phyloP scores from a whole-genome alignment of 2,113 vertebrate genomes.

The Brachypteracias leptosomus region DNA sequence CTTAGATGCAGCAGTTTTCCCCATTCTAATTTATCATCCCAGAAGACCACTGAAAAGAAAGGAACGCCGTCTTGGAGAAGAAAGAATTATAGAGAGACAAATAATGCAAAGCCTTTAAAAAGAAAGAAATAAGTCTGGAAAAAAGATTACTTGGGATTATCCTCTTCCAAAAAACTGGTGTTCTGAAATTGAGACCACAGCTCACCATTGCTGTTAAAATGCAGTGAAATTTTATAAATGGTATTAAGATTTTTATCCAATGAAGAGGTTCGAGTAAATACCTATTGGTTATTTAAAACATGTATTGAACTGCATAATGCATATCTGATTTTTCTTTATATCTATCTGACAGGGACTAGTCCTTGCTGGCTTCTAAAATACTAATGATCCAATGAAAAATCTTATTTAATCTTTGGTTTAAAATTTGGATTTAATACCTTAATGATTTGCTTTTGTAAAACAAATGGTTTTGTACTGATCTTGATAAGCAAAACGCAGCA shows the following conservation, averaged over 20 bases:
- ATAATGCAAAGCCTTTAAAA: neutral
- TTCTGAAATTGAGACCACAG: neutral
- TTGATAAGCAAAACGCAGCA: too few species aligned
- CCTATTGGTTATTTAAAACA: neutral
- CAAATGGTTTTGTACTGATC: too few species aligned
- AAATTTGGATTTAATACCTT: too few species aligned
- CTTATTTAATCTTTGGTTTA: too few species aligned
- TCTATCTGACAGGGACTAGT: neutral
- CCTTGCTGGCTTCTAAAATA: neutral
- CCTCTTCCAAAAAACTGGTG: neutral
- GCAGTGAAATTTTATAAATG: neutral
- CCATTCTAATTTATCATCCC: fast-evolving
- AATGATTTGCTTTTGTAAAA: too few species aligned
- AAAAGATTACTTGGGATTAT: neutral
- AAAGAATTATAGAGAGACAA: neutral
- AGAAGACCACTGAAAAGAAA: neutral
- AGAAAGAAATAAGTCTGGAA: neutral
- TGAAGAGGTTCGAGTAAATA: neutral
- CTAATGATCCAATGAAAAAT: neutral
- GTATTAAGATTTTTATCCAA: neutral
- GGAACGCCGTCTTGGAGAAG: neutral
- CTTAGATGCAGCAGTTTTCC: neutral
- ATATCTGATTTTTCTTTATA: neutral
- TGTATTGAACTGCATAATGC: fast-evolving
- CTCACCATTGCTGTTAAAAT: neutral